A percentile compares a stretch with the other conserved stretches of the same genome.
These are phyloP conservation scores for Champsocephalus gunnari DNA, from an alignment of 2,797 vertebrate genomes.

Conservation along the genomic window DNA sequence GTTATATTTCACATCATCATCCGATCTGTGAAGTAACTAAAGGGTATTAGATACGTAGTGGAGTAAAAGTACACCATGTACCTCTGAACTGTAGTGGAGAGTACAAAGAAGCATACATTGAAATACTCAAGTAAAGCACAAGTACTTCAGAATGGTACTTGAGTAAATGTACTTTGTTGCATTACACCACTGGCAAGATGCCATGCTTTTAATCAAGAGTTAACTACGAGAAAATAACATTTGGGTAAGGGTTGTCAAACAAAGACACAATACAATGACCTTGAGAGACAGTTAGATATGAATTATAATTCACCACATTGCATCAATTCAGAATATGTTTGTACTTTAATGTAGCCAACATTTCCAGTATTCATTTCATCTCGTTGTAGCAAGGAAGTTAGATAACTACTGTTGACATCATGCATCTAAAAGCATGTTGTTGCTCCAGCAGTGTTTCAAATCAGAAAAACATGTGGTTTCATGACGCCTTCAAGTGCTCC, in stretches of 20 bases:
- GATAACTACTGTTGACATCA: neutral
- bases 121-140: too few species aligned
- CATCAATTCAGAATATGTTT: neutral
- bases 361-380: neutral
- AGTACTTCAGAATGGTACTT: too few species aligned
- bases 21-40: too few species aligned
- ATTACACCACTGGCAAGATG: too few species aligned
- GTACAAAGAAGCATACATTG: too few species aligned
- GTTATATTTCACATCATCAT: too few species aligned
- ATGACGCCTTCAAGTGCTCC: conserved; percentile 24
- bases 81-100: too few species aligned
- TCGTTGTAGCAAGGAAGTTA: neutral
- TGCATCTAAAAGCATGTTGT: neutral
- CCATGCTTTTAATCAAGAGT: too few species aligned
- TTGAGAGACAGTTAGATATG: neutral
- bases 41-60: too few species aligned
- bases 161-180: too few species aligned
- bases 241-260: neutral
- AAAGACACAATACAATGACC: neutral
- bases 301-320: neutral
- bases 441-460: neutral
- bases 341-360: neutral
- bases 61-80: too few species aligned
- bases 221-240: neutral
- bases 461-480: neutral